Conservation (phyloP, 2,113 vertebrate genomes). For the Epinephelus moara region DNA sequence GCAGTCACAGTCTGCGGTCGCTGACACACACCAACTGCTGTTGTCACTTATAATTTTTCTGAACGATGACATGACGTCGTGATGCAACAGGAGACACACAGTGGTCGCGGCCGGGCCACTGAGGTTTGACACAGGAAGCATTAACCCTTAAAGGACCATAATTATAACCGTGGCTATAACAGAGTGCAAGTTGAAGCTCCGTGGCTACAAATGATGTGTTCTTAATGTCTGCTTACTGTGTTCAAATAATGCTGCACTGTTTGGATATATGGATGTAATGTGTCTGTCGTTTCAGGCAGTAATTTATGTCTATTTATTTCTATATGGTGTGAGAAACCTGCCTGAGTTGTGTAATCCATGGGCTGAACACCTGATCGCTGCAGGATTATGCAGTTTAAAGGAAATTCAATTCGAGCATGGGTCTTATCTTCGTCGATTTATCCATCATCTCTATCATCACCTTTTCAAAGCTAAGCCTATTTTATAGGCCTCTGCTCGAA, state of each 20-base stretch:
- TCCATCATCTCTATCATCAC: background rate
- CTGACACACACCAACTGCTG: background rate
- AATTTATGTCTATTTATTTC: background rate
- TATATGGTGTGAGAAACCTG: no score
- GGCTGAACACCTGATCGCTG: background rate
- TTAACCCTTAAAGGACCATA: background rate
- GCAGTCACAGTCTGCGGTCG: background rate
- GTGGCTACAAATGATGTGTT: background rate
- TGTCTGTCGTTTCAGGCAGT: background rate
- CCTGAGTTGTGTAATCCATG: no score
- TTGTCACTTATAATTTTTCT: background rate
- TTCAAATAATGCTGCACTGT: background rate
- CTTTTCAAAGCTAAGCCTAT: no score
- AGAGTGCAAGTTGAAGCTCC: background rate
- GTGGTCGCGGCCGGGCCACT: background rate
- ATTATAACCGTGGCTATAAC: background rate
- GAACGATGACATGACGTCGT: background rate
- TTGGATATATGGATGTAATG: background rate
- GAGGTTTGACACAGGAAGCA: slow-evolving; percentile 35
- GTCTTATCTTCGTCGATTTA: background rate
- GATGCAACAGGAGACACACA: background rate
- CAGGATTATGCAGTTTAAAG: background rate
- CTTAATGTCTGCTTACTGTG: background rate
- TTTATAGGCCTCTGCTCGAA: no score
- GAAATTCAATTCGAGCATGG: background rate